Evolutionary conservation across 2,797 vertebrate species (phyloP), one percentile per base, ranked within the genome.

Genomic region (Muscicapa striata): DNA sequence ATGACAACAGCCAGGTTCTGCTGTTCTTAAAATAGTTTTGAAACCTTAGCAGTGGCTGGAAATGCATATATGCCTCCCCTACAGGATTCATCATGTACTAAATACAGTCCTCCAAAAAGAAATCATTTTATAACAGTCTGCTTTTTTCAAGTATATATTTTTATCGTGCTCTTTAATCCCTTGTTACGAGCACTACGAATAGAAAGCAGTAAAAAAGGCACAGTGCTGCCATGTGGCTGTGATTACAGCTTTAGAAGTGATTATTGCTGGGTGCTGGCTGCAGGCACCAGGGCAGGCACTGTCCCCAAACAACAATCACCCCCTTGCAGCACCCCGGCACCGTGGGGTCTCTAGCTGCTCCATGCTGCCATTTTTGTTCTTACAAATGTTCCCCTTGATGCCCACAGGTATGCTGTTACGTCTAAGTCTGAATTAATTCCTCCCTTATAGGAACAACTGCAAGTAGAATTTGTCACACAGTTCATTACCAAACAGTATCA

Each of bases 1-100:
- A 96, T 97, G 95, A 96, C 94, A 97, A 97, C 96, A 86, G 83
- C 86, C 91, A 96, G 94, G 89, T 97, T 96, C 91, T 93, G 84
- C 81, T 85, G 87, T 77, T 94, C 96, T 91, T 96, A 97, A 97
- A 97, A 97, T 97, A 97, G 95, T 95, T 93, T 84, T 23, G 26
- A 87, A 93, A 93, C 73, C 90, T 80, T 84, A 75, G 66, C 89
- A 86, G 87, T 51, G 76, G 80, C 94, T 95, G 79, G 72, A 84
- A 93, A 64, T 6, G 51, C 59, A 93, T 21, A 70, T 40, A 68
- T 41, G 40, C 90, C 70, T 93, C 85, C 87, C 30, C 61, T 87
- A 23, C 62, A 92, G 55, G 70, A 90, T 73, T 93, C 86, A 90
- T 93, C 62, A 48, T n/a, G 61, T 78, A 55, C 83, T 91, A 94